These are phyloP conservation scores for Acrocera orbiculus DNA, from an alignment of 2,888 invertebrate genomes.

Conservation along the genomic window DNA sequence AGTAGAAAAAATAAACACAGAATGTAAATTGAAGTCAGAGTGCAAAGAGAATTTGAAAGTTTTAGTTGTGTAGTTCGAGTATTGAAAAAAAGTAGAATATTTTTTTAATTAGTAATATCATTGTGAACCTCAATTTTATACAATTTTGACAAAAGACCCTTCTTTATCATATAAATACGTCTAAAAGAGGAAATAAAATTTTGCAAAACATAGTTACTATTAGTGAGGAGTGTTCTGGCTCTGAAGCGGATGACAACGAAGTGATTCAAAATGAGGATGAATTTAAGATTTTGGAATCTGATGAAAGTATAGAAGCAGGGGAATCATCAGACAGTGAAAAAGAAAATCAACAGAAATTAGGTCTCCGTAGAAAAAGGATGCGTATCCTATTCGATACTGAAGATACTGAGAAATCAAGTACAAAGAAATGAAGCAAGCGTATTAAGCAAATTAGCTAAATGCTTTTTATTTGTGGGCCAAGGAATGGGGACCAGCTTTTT, in stretches of 20 bases:
- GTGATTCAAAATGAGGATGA: constrained; percentile 2
- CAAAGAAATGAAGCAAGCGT: no score
- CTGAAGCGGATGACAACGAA: constrained; percentile 4
- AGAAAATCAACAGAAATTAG: constrained; percentile 3
- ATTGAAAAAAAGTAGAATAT: no score
- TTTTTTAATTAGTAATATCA: background rate
- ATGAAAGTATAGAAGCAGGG: constrained; percentile 4
- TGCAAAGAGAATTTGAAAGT: no score
- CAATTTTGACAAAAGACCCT: no score
- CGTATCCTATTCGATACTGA: constrained; percentile 5
- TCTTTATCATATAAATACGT: constrained; percentile 1
- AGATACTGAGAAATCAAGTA: no score
- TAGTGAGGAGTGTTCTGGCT: constrained; percentile 2
- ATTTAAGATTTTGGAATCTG: constrained; percentile 3
- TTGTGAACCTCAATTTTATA: constrained; percentile 2
- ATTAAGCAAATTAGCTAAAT: background rate
- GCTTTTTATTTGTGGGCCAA: background rate
- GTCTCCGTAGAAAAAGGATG: constrained; percentile 5
- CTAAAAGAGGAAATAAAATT: constrained; percentile 1
- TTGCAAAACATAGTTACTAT: no score
- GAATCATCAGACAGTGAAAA: constrained; percentile 7
- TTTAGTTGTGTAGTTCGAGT: no score
- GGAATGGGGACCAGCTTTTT: background rate
- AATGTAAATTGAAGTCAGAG: no score
- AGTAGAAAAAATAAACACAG: no score